Conservation (phyloP, 2,113 vertebrate genomes). For the Strix aluco region DNA sequence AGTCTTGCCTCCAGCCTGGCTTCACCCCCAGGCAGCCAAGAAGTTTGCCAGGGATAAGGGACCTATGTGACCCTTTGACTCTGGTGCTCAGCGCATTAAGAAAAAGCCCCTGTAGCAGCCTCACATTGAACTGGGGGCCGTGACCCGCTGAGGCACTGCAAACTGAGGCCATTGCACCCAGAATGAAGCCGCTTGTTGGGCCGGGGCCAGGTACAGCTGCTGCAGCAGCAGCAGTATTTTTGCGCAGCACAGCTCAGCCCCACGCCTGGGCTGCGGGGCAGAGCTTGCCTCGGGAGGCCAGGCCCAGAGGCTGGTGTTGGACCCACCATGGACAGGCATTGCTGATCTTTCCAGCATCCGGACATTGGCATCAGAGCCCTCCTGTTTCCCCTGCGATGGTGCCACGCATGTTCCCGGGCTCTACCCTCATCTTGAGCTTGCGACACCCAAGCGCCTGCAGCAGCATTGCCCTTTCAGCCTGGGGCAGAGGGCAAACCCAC, state of each 20-base stretch:
- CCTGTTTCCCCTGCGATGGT: rapidly evolving
- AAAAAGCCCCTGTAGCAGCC: neutral
- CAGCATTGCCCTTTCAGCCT: neutral
- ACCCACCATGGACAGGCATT: rapidly evolving
- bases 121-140: neutral
- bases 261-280: neutral
- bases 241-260: neutral
- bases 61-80: neutral
- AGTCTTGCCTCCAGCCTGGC: neutral
- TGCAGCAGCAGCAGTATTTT: neutral
- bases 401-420: rapidly evolving
- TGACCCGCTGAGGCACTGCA: neutral
- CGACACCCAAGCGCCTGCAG: neutral
- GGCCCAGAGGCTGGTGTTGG: neutral
- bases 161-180: neutral
- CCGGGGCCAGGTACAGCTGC: neutral
- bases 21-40: neutral
- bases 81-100: rapidly evolving
- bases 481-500: neutral
- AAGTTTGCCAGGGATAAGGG: neutral
- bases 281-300: neutral
- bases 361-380: neutral
- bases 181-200: neutral
- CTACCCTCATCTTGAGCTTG: neutral
- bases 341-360: neutral